Evolutionary conservation across 2,113 vertebrate genomes (phyloP).

Genomic region (Corynorhinus townsendii): DNA sequence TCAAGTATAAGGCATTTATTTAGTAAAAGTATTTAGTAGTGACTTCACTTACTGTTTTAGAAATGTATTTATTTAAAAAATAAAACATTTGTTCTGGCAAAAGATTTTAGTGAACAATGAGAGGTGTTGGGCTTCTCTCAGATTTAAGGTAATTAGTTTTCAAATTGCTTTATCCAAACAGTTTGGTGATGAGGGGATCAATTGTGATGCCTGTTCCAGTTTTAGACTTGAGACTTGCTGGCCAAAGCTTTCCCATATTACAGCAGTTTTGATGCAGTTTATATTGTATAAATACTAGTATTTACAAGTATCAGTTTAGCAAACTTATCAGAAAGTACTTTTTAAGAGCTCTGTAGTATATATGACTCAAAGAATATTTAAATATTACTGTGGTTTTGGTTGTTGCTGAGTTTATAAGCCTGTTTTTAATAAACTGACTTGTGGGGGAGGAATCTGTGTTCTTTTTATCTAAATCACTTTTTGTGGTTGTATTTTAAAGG

Average conservation of each 20-base stretch:
- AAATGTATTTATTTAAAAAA: background rate
- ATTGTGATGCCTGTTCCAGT: background rate
- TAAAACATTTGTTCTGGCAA: background rate
- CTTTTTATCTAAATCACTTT: background rate
- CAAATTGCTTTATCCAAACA: background rate
- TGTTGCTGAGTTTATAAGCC: slow-evolving; percentile 21
- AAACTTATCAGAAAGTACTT: background rate
- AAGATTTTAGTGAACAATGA: background rate
- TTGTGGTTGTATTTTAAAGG: background rate
- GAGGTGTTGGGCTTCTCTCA: background rate
- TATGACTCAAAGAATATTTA: background rate
- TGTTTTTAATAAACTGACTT: slow-evolving; percentile 10
- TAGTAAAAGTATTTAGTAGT: background rate
- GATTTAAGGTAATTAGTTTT: slow-evolving; percentile 24
- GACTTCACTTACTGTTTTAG: background rate
- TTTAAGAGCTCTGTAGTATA: background rate
- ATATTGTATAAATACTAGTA: background rate
- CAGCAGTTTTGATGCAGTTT: background rate
- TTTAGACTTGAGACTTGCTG: background rate
- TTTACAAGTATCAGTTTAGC: background rate
- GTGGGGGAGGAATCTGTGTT: background rate
- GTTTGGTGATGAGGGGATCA: background rate
- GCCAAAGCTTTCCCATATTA: background rate
- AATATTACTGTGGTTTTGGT: background rate
- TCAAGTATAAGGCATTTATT: background rate